Conservation (phyloP, 2,797 vertebrate genomes). For the Epinephelus awoara region DNA sequence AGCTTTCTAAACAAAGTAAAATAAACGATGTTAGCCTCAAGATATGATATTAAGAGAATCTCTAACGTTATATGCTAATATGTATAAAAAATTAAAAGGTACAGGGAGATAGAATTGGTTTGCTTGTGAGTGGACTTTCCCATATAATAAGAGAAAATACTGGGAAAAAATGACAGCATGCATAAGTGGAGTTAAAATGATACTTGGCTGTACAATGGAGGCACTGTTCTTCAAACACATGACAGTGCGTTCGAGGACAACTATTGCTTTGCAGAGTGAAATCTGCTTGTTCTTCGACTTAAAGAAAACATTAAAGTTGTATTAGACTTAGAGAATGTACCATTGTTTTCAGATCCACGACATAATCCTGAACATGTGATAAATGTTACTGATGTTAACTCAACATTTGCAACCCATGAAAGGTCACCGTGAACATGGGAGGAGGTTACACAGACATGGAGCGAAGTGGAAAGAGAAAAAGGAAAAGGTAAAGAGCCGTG, state of each 20-base stretch:
- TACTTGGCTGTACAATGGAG: conserved; percentile 37
- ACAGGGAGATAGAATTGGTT: conserved; percentile 32
- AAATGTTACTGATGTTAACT: conserved; percentile 19
- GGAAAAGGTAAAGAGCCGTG: conserved; percentile 1
- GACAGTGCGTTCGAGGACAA: conserved; percentile 24
- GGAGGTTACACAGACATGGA: conserved; percentile 11
- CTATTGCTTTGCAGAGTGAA: conserved; percentile 38
- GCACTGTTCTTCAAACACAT: conserved; percentile 34
- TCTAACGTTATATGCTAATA: conserved; percentile 51
- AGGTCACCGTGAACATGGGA: conserved; percentile 10
- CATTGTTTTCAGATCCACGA: conserved; percentile 36
- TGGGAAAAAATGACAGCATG: conserved; percentile 27
- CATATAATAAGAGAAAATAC: conserved; percentile 29
- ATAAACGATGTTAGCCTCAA: conserved; percentile 48
- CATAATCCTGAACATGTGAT: conserved; percentile 35
- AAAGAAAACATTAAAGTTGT: conserved; percentile 23
- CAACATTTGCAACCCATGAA: conserved; percentile 12
- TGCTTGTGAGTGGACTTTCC: conserved; percentile 33
- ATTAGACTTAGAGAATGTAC: conserved; percentile 18
- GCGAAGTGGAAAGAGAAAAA: conserved; percentile 20
- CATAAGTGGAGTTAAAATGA: conserved; percentile 49
- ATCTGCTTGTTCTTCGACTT: conserved; percentile 26
- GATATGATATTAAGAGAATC: conserved; percentile 44
- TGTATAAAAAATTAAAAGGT: conserved; percentile 44
- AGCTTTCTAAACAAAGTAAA: conserved; percentile 51